Evolutionary conservation across 2,797 vertebrate genomes (phyloP).

Genomic region (Holocentrus rufus): DNA sequence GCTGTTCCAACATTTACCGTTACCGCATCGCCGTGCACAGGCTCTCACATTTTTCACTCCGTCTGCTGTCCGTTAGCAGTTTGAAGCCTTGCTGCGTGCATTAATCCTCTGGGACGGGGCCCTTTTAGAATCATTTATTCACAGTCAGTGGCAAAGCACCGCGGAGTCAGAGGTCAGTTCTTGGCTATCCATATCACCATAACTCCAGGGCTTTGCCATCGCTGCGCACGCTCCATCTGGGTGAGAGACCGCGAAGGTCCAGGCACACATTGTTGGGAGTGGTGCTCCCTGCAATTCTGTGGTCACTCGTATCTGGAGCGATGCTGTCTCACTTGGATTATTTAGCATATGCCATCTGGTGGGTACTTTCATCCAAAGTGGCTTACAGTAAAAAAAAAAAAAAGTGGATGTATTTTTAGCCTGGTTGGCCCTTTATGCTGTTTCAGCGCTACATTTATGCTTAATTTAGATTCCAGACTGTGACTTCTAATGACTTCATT

Average conservation of each 20-base stretch:
- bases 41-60: constrained; percentile 51
- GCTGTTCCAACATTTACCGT: constrained; percentile 42
- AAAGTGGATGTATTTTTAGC: not conserved
- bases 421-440: constrained; percentile 8
- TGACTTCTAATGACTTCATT: no score
- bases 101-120: constrained; percentile 68
- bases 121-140: constrained; percentile 74
- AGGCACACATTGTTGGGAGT: constrained; percentile 32
- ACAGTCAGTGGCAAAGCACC: constrained; percentile 65
- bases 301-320: constrained; percentile 45
- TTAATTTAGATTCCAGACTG: not conserved
- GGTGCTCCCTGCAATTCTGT: constrained; percentile 43
- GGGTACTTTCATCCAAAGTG: constrained; percentile 25
- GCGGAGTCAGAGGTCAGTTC: constrained; percentile 69
- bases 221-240: constrained; percentile 54
- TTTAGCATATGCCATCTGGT: constrained; percentile 22
- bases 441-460: not conserved
- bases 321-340: constrained; percentile 31
- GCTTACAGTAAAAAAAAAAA: not conserved
- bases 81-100: constrained; percentile 56
- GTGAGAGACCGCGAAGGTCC: constrained; percentile 51
- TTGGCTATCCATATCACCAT: constrained; percentile 67
- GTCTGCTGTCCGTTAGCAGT: constrained; percentile 52
- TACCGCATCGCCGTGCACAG: constrained; percentile 24
- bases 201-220: constrained; percentile 66